A percentile compares a stretch with the other conserved stretches of the same genome.
Evolutionary conservation across 2,888 invertebrate genomes (phyloP).

Genomic region (Tetranychus piercei): DNA sequence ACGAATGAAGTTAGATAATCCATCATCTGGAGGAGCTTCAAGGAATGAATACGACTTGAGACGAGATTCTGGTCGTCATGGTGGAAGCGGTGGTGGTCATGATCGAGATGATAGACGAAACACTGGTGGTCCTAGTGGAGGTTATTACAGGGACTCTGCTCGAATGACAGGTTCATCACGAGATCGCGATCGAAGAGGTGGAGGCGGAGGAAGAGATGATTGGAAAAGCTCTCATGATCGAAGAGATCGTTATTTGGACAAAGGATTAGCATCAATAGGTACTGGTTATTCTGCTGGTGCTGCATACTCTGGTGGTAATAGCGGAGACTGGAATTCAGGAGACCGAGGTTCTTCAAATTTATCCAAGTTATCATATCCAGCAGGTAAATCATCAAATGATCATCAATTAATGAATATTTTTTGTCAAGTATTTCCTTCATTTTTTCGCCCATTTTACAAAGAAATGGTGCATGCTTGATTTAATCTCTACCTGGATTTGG

Average conservation of each 20-base stretch:
- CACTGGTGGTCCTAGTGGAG: not conserved
- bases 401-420: not conserved
- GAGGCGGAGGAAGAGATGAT: slow-evolving; percentile 14
- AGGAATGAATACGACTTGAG: not conserved
- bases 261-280: not conserved
- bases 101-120: slow-evolving; percentile 14
- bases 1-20: not conserved
- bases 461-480: not conserved
- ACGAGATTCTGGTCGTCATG: not conserved
- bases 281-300: slow-evolving; percentile 2
- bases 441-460: not conserved
- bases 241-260: slow-evolving; percentile 15
- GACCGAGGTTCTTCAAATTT: not conserved
- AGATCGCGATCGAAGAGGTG: slow-evolving; percentile 13
- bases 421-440: not conserved
- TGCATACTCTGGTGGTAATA: slow-evolving; percentile 3
- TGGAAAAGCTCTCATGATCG: slow-evolving; percentile 16
- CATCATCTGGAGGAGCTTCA: not conserved
- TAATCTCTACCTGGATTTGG: not conserved
- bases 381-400: not conserved
- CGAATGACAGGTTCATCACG: slow-evolving; percentile 1
- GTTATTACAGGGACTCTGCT: slow-evolving; percentile 4
- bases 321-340: slow-evolving; percentile 4
- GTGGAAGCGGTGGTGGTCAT: not conserved
- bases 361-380: slow-evolving; percentile 1